These are phyloP conservation scores for Sarcophaga subvicina DNA, from an alignment of 2,888 invertebrate species.

Conservation along the genomic window DNA sequence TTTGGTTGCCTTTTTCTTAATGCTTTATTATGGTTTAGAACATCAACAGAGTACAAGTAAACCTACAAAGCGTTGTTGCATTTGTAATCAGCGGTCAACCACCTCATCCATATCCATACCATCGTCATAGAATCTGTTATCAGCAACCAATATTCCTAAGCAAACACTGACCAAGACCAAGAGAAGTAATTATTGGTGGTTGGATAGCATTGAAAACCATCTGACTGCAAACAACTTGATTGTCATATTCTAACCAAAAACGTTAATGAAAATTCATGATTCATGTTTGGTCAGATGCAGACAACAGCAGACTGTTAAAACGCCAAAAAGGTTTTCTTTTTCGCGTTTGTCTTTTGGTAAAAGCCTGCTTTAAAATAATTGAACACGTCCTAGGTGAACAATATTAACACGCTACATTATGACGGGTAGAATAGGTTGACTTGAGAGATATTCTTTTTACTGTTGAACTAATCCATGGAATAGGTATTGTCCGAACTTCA, in stretches of 20 bases:
- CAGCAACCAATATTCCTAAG: slow-evolving; percentile 1
- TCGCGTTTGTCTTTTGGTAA: too few species aligned
- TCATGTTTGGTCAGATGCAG: slow-evolving; percentile 44
- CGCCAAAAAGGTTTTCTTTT: not conserved
- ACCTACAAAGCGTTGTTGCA: slow-evolving; percentile 30
- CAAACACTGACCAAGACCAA: not conserved
- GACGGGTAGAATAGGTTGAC: too few species aligned
- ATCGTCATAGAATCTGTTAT: not conserved
- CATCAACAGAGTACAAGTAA: not conserved
- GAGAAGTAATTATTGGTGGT: not conserved
- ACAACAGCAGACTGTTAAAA: slow-evolving; percentile 31
- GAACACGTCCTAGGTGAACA: too few species aligned
- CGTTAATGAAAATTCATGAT: slow-evolving; percentile 64
- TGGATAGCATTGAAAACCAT: slow-evolving; percentile 4
- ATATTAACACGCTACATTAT: too few species aligned
- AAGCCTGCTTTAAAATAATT: too few species aligned
- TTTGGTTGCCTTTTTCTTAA: not conserved
- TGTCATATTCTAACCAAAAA: slow-evolving; percentile 5
- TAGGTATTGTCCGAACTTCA: too few species aligned
- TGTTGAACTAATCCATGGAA: too few species aligned
- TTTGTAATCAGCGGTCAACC: slow-evolving; percentile 24
- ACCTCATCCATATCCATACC: not conserved
- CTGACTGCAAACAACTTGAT: slow-evolving; percentile 32
- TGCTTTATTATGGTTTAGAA: not conserved
- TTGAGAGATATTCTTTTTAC: too few species aligned